A percentile compares a stretch with the other conserved stretches of the same genome.
Conservation (phyloP, 2,888 invertebrate genomes). For the Lasioglossum morio region DNA sequence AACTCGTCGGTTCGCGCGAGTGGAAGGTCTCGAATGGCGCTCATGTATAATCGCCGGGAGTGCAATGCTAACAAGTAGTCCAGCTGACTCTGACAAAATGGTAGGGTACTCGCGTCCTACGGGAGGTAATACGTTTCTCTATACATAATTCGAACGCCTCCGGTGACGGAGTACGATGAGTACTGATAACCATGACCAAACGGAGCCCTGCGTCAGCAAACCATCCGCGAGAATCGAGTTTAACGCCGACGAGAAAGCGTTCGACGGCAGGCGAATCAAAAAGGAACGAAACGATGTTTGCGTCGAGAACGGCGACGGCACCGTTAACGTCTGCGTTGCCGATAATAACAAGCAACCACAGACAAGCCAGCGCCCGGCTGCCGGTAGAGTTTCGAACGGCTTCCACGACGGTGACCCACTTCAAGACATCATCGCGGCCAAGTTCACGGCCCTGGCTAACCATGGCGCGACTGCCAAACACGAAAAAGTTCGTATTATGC, state of each 20-base stretch:
- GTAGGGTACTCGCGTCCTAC: constrained; percentile 69
- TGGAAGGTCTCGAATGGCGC: constrained; percentile 68
- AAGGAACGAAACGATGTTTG: constrained; percentile 73
- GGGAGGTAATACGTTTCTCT: constrained; percentile 68
- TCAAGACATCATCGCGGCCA: constrained; percentile 80
- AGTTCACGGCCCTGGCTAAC: constrained; percentile 76
- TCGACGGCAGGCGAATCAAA: constrained; percentile 80
- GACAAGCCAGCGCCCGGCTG: constrained; percentile 55
- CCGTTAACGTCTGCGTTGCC: constrained; percentile 59
- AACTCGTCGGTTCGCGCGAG: constrained; percentile 69
- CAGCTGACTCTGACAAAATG: constrained; percentile 80
- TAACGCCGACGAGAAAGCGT: constrained; percentile 68
- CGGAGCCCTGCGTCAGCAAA: constrained; percentile 74
- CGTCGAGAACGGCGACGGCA: constrained; percentile 62
- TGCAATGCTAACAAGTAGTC: constrained; percentile 76
- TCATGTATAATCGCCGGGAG: constrained; percentile 61
- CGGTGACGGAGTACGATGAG: constrained; percentile 76
- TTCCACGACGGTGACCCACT: constrained; percentile 80
- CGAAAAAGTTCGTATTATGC: constrained; percentile 87
- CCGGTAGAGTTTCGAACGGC: constrained; percentile 77
- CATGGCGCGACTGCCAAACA: constrained; percentile 77
- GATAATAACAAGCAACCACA: constrained; percentile 56
- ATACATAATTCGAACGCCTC: constrained; percentile 61
- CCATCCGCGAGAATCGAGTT: constrained; percentile 62
- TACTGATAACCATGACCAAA: constrained; percentile 78